A percentile compares a stretch with the other conserved stretches of the same genome.
These are phyloP conservation scores for Crotalus viridis DNA, from an alignment of 2,113 vertebrate species.

Conservation along the genomic window DNA sequence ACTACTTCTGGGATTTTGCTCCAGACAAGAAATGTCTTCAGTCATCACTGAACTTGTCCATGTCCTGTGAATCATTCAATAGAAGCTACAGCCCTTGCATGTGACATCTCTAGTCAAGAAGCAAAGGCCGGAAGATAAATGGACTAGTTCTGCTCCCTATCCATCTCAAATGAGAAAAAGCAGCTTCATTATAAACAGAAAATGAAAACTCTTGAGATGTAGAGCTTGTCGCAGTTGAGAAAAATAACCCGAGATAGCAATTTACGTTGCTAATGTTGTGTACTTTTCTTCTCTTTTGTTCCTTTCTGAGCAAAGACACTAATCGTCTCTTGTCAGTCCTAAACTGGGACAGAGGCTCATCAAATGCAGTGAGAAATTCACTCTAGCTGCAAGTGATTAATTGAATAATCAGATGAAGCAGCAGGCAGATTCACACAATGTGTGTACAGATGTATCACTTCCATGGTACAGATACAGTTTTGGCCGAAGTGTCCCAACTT, in stretches of 20 bases:
- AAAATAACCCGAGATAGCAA: background rate
- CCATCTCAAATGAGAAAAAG: background rate
- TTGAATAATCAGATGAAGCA: slow-evolving; percentile 7
- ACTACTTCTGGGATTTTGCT: background rate
- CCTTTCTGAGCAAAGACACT: fast-evolving
- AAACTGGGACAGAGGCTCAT: slow-evolving; percentile 40
- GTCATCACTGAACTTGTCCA: background rate
- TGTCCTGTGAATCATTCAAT: background rate
- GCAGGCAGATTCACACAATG: slow-evolving; percentile 8
- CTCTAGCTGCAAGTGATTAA: slow-evolving; percentile 36
- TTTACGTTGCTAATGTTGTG: background rate
- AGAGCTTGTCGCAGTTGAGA: background rate
- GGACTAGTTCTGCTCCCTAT: background rate
- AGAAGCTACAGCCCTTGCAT: background rate
- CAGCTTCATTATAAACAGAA: background rate
- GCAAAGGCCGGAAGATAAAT: background rate
- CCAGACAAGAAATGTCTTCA: background rate
- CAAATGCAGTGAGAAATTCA: slow-evolving; percentile 61
- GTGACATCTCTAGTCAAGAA: background rate
- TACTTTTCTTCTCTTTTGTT: background rate
- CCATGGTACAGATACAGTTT: slow-evolving; percentile 36
- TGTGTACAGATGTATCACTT: slow-evolving; percentile 26
- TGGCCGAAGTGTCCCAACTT: slow-evolving; percentile 52
- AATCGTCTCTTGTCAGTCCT: slow-evolving; percentile 20
- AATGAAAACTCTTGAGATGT: background rate